Base-by-base conservation (phyloP, 2,888 invertebrate genomes). In the Brachyopa scutellaris region DNA sequence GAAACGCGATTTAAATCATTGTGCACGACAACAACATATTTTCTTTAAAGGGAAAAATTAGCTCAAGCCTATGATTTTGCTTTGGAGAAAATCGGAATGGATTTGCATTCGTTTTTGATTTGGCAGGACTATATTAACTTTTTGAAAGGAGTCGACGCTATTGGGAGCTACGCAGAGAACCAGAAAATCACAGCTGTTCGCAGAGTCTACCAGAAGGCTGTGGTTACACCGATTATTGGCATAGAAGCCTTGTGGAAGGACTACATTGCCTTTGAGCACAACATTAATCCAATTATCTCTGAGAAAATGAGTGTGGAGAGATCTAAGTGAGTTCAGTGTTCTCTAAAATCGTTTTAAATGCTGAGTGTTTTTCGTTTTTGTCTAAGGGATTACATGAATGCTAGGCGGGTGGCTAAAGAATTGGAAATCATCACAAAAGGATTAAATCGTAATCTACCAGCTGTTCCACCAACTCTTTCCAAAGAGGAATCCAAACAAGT, bases 1-100 rank as follows among this genome's bases (percentile, higher is more conserved):
- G 8, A 8, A 53, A 9, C 11, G 3, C 33, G 26, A n/a, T 26
- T 31, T 86, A 83, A n/a, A 8, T 49, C 15, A 31, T 3, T 13
- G 17, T 5, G 15, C 33, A n/a, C 13, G 7, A 1, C 2, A 7
- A 26, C 23, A 2, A 38, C n/a, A n/a, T 11, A 5, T 38, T 89
- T 15, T n/a, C n/a, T n/a, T n/a, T n/a, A n/a, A 88, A 98, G 99
- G 88, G 99, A 99, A 90, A 99, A 99, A 92, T 97, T 99, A 96
- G 99, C 99, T 0, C 98, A 99, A 90, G 99, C 99, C 0, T 99
- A 99, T 90, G 99, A 99, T 91, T 99, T 99, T 91, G 99, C 99
- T 0, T 91, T 99, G 84, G 99, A 99, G 84, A 99, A 99, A 91
- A 99, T 99, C 85, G 99, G 99, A 0, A 95, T 99, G 94, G 99